Base-by-base conservation (phyloP, 1,140 invertebrate species). In the Doryteuthis pealeii region DNA sequence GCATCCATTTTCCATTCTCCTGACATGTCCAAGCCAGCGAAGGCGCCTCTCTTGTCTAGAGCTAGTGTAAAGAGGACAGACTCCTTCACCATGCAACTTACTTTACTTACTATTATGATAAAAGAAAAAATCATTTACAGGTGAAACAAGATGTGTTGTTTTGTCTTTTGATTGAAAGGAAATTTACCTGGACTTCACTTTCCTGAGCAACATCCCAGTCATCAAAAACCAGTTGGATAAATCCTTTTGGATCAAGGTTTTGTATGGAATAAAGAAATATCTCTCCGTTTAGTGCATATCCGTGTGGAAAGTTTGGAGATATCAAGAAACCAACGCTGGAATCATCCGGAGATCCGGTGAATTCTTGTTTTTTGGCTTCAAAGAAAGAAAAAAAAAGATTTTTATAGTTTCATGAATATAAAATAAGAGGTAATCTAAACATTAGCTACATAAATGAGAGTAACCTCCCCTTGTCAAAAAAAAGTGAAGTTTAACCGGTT, bases 181-280 rank as follows among this genome's bases (percentile, higher is more conserved):
- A n/a, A n/a, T n/a, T 73, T 79, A 86, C 84, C 79, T 84, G 81
- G 71, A 86, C 79, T 65, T 80, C 73, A 76, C 79, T 83, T 69
- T 81, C 79, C 5, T 78, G 76, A 32, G 84, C 80, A 15, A 86
- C 76, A 78, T 86, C 82, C 84, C 84, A 86, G 66, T 86, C 84
- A 69, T 84, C 83, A 80, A 84, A 84, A 12, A 80, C 76, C 1
- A 86, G 43, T 65, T 80, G 70, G 14, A 86, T 80, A 67, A 82
- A 81, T 22, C 84, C 84, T 70, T 85, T 84, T 0, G 82, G 82
- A 72, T 85, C 83, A 12, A 84, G 77, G 76, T 86, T 86, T 62
- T 83, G 81, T 72, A 86, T 80, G 66, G 81, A 79, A 67, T 83
- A 86, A 15, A 83, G 83, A 74, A 85, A 86, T 0, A 81, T 82